These are phyloP conservation scores for Lamproptera curius DNA, from an alignment of 2,888 invertebrate species.

Conservation along the genomic window DNA sequence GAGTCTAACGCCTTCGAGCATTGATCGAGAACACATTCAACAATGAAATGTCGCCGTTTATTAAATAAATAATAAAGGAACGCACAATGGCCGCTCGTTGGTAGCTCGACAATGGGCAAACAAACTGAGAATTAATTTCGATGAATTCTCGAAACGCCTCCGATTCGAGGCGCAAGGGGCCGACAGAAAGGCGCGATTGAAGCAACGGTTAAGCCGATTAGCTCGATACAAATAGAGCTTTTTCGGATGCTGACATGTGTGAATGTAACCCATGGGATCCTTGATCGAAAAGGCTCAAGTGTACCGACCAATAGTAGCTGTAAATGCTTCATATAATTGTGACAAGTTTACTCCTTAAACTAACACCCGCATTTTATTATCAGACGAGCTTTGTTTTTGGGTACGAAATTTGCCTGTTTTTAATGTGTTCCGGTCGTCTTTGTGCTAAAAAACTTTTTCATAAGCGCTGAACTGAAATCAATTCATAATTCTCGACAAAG, in stretches of 20 bases:
- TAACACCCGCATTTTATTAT: no score
- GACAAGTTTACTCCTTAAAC: no score
- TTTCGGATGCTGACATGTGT: slow-evolving; percentile 50
- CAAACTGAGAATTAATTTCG: slow-evolving; percentile 74
- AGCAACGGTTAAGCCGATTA: slow-evolving; percentile 70
- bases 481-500: no score
- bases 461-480: no score
- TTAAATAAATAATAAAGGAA: slow-evolving; percentile 71
- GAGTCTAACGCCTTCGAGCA: slow-evolving; percentile 45
- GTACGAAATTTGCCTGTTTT: no score
- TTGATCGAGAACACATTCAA: slow-evolving; percentile 53
- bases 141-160: slow-evolving; percentile 72
- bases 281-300: slow-evolving; percentile 14
- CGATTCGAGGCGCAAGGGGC: slow-evolving; percentile 52
- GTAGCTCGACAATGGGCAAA: slow-evolving; percentile 67
- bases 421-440: no score
- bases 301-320: slow-evolving; percentile 6
- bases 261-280: slow-evolving; percentile 39
- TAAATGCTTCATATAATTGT: background rate
- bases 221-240: slow-evolving; percentile 62
- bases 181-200: slow-evolving; percentile 46
- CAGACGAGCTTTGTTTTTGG: no score
- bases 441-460: no score
- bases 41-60: slow-evolving; percentile 63
- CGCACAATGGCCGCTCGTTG: slow-evolving; percentile 55